phyloP scores from a whole-genome alignment of 2,888 invertebrate species.

The Rapana venosa region DNA sequence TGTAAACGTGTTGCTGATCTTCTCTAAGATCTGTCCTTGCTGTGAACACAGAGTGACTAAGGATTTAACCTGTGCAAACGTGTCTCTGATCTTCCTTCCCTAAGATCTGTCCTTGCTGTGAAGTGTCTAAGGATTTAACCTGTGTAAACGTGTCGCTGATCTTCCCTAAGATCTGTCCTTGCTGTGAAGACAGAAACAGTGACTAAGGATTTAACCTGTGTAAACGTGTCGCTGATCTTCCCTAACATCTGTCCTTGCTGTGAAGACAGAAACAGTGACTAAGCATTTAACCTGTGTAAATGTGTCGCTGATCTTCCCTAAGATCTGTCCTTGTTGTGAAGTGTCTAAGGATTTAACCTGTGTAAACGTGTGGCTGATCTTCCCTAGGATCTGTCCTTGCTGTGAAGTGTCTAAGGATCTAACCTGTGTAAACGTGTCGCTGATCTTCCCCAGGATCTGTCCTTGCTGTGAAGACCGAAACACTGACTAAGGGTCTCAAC shows the following conservation, averaged over 20 bases:
- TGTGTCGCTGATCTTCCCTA: constrained; percentile 56
- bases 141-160: constrained; percentile 57
- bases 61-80: no score
- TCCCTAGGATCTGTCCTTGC: constrained; percentile 61
- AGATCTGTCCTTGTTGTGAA: constrained; percentile 61
- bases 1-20: constrained; percentile 56
- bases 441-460: constrained; percentile 57
- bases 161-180: constrained; percentile 58
- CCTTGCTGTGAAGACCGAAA: constrained; percentile 56
- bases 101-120: constrained; percentile 63
- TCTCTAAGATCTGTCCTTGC: constrained; percentile 61
- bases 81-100: constrained; percentile 55
- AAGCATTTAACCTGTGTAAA: no score
- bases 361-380: constrained; percentile 56
- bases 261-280: background rate
- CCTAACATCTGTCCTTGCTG: constrained; percentile 63
- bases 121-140: background rate
- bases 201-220: no score
- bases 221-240: constrained; percentile 57
- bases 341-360: no score
- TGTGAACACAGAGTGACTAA: constrained; percentile 44
- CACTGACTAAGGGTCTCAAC: background rate
- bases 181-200: constrained; percentile 54
- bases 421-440: constrained; percentile 52
- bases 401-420: no score